phyloP scores from a whole-genome alignment of 2,888 invertebrate species.

The Nasonovia ribisnigri region DNA sequence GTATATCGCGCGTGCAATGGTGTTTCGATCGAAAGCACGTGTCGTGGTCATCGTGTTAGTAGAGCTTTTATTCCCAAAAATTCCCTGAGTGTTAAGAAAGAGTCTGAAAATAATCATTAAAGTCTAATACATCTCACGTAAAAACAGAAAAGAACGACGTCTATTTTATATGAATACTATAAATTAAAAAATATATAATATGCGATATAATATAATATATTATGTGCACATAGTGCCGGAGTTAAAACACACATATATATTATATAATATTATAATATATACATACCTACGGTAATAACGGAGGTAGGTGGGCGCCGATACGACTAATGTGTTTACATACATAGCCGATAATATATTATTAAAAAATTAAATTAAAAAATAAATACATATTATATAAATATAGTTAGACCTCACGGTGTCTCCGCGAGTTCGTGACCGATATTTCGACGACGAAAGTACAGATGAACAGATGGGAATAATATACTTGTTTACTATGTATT shows the following conservation, averaged over 20 bases:
- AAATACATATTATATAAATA: neutral
- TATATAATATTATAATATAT: neutral
- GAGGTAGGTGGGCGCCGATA: neutral
- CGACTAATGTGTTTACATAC: neutral
- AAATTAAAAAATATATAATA: no score
- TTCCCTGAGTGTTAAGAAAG: no score
- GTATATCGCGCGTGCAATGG: neutral
- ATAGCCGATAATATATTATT: neutral
- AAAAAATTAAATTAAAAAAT: neutral
- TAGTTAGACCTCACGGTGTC: neutral
- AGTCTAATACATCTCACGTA: no score
- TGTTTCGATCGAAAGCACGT: neutral
- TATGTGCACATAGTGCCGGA: no score
- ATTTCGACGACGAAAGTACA: neutral
- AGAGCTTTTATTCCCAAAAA: neutral
- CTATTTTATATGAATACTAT: no score
- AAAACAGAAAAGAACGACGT: no score
- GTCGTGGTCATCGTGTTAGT: neutral
- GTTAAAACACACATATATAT: no score
- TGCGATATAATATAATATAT: no score
- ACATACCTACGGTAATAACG: neutral
- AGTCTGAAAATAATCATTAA: no score
- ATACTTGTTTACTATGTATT: neutral
- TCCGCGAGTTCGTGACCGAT: constrained; percentile 9
- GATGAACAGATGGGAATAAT: neutral